phyloP scores from a whole-genome alignment of 2,888 invertebrate genomes.

The Galeruca laticollis region DNA sequence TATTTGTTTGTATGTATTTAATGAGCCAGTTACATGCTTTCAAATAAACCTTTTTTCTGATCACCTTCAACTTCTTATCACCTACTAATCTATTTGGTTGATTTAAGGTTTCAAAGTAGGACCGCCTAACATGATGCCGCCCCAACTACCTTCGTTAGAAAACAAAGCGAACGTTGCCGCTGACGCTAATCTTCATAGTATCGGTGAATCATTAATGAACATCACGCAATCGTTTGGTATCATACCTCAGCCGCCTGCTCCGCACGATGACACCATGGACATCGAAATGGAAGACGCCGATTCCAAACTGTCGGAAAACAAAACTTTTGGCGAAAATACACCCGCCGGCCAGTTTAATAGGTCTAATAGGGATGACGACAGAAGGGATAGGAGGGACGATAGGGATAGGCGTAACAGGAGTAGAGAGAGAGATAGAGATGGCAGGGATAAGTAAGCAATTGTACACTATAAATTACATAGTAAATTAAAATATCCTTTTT shows the following conservation, averaged over 20 bases:
- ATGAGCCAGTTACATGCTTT: too few species aligned
- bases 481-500: slow-evolving; percentile 5
- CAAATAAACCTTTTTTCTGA: neutral
- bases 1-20: too few species aligned
- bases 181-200: slow-evolving; percentile 51
- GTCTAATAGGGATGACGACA: slow-evolving; percentile 44
- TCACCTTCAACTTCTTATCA: too few species aligned
- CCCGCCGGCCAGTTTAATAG: slow-evolving; percentile 24
- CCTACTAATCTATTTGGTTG: slow-evolving; percentile 22
- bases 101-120: slow-evolving; percentile 24
- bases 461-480: too few species aligned
- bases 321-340: slow-evolving; percentile 65
- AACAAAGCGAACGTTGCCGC: slow-evolving; percentile 46
- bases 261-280: slow-evolving; percentile 83
- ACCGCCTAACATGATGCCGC: slow-evolving; percentile 57
- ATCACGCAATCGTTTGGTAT: slow-evolving; percentile 65
- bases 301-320: slow-evolving; percentile 50
- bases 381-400: slow-evolving; percentile 49
- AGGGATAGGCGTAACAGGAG: slow-evolving; percentile 59
- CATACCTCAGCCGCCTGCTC: slow-evolving; percentile 63
- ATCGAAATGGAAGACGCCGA: slow-evolving; percentile 78
- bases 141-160: slow-evolving; percentile 46
- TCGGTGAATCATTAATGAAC: slow-evolving; percentile 63
- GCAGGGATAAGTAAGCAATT: slow-evolving; percentile 47
- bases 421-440: slow-evolving; percentile 52